These are phyloP conservation scores for Caloenas nicobarica DNA, from an alignment of 2,113 vertebrate species.

Conservation along the genomic window DNA sequence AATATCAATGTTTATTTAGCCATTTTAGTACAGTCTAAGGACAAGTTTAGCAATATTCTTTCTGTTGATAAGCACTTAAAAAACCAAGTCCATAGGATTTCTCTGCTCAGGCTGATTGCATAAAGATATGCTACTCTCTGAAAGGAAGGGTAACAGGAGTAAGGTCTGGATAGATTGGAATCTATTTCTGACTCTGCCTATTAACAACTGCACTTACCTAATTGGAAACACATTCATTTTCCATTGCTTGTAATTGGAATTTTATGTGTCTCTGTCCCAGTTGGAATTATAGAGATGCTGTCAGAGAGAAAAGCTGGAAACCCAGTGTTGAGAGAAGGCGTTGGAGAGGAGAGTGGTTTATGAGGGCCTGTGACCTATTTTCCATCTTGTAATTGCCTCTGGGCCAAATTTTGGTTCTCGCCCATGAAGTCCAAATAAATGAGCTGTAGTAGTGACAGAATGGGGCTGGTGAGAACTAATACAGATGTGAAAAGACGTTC, in stretches of 20 bases:
- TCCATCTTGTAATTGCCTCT: neutral
- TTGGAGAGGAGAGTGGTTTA: neutral
- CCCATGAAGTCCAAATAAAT: neutral
- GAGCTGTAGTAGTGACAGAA: neutral
- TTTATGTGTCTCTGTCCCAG: neutral
- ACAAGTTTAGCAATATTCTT: neutral
- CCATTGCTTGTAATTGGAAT: neutral
- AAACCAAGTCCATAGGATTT: neutral
- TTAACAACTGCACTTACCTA: neutral
- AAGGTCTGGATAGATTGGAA: rapidly evolving
- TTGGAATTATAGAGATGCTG: neutral
- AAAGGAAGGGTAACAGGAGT: neutral
- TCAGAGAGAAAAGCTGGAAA: neutral
- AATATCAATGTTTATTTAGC: neutral
- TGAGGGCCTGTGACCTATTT: neutral
- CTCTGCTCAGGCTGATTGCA: too few relatives aligned
- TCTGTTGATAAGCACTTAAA: neutral
- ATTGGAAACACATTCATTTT: neutral
- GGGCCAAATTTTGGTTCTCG: neutral
- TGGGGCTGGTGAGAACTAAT: rapidly evolving
- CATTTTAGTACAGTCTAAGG: neutral
- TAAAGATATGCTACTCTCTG: neutral
- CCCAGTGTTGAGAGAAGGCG: neutral
- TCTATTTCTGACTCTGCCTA: neutral
- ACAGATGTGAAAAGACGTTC: neutral